These are phyloP conservation scores for Drepanosiphum platanoidis DNA, from an alignment of 2,888 invertebrate genomes.

Conservation along the genomic window DNA sequence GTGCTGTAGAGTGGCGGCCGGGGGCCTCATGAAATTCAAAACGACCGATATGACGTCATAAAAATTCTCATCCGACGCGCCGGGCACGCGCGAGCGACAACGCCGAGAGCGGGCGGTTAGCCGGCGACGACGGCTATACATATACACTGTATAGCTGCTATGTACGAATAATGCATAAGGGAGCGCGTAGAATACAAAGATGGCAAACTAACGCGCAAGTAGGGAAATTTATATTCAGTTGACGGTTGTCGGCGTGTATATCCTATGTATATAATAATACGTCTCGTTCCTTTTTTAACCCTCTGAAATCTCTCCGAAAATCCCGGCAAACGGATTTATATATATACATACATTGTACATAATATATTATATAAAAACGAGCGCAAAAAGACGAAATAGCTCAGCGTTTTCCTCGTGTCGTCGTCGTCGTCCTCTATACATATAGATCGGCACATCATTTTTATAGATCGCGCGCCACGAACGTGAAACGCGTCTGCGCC, in stretches of 20 bases:
- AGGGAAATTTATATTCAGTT: conserved; percentile 59
- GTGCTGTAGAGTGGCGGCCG: not conserved
- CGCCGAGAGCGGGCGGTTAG: conserved; percentile 17
- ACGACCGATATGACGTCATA: conserved; percentile 62
- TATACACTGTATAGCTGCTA: not conserved
- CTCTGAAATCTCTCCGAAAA: conserved; percentile 37
- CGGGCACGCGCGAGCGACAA: conserved; percentile 10
- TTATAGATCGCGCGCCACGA: not conserved
- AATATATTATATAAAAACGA: not conserved
- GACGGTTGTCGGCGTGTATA: conserved; percentile 34
- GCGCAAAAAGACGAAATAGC: not conserved
- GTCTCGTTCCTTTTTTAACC: conserved; percentile 35
- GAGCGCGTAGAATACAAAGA: conserved; percentile 50
- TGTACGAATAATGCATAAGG: conserved; percentile 61
- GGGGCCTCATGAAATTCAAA: conserved; percentile 60
- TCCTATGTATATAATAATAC: conserved; percentile 8
- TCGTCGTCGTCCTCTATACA: not conserved
- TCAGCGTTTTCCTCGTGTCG: not conserved
- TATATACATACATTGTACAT: conserved; percentile 9
- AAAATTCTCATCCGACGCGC: conserved; percentile 48
- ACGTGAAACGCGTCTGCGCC: not conserved
- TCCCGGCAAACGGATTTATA: conserved; percentile 16
- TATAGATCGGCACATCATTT: conserved; percentile 16
- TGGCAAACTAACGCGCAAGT: conserved; percentile 48
- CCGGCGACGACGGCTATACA: not conserved